Base-by-base conservation (phyloP, 2,797 vertebrate genomes). In the Rhyacichthys aspro region DNA sequence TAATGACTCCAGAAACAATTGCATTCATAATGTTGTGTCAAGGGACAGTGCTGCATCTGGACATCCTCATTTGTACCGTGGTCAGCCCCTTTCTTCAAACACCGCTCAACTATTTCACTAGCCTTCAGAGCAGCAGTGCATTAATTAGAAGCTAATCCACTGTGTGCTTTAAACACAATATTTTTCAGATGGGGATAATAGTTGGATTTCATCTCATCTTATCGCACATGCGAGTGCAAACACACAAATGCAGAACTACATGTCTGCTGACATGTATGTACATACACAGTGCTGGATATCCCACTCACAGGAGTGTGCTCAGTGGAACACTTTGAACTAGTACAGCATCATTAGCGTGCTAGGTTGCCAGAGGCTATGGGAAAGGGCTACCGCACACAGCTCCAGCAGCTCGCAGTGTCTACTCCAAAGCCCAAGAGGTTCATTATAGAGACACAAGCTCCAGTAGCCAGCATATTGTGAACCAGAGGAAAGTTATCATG, bases 341-440 rank as follows among this genome's bases (percentile, higher is more conserved):
- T 58, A 62, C 71, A 78, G 79, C 86, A 88, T 92, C 87, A 90
- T 92, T 91, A 91, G 84, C 76, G 67, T 54, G 77, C 77, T 86
- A 86, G 83, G 77, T 86, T 88, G 84, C 87, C 86, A 74, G 75
- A 73, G 86, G 81, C 78, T 81, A 79, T 63, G 74, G 78, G 82
- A 84, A 85, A 87, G 83, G 86, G 81, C 85, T 86, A 86, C 85
- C 80, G 50, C 85, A 91, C 79, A 78, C 88, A 82, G 84, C 72
- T 83, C 73, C 70, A 74, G 76, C 79, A 52, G 74, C 83, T 86
- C 72, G 61, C 74, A 60, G 77, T 57, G 75, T 84, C 81, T 74
- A 69, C 66, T 43, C 52, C 67, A 86, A 90, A 91, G 74, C 91
- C 86, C 91, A 69, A 50, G 90, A 90, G 92, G 88, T 90, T 92